phyloP scores from a whole-genome alignment of 2,113 vertebrate genomes.

The Elaphurus davidianus region DNA sequence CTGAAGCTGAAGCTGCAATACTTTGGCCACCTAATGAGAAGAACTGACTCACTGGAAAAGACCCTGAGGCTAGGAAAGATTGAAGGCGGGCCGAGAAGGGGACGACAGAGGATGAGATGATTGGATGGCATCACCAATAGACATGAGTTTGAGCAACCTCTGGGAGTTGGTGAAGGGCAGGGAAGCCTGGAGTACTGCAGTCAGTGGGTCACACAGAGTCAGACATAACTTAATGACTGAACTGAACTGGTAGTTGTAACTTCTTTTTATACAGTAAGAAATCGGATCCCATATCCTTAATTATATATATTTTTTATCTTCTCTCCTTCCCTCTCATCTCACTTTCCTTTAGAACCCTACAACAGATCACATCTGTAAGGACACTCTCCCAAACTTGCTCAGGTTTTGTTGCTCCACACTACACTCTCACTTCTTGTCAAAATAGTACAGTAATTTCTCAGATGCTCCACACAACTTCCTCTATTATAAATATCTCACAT shows the following conservation, averaged over 20 bases:
- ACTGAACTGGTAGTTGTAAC: not conserved
- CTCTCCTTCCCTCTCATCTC: not conserved
- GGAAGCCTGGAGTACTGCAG: not conserved
- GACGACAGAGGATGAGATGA: fast-evolving
- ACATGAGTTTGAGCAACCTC: not conserved
- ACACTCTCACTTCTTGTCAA: not conserved
- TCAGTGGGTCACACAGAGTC: not conserved
- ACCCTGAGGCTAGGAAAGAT: not conserved
- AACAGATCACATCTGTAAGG: not conserved
- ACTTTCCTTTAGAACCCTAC: not conserved
- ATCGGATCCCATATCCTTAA: not conserved
- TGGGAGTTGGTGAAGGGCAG: not conserved
- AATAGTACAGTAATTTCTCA: not conserved
- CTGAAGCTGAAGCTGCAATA: not conserved
- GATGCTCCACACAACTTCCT: not conserved
- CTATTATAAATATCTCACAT: not conserved
- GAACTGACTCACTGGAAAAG: not conserved
- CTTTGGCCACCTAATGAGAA: fast-evolving
- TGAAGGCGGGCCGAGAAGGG: not conserved
- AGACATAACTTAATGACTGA: not conserved
- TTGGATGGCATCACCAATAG: not conserved
- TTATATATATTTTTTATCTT: not conserved
- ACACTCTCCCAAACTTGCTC: not conserved
- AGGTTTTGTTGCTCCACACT: not conserved
- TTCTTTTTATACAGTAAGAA: not conserved